These are phyloP conservation scores for Squalus acanthias DNA, from an alignment of 2,797 vertebrate genomes.

Conservation along the genomic window DNA sequence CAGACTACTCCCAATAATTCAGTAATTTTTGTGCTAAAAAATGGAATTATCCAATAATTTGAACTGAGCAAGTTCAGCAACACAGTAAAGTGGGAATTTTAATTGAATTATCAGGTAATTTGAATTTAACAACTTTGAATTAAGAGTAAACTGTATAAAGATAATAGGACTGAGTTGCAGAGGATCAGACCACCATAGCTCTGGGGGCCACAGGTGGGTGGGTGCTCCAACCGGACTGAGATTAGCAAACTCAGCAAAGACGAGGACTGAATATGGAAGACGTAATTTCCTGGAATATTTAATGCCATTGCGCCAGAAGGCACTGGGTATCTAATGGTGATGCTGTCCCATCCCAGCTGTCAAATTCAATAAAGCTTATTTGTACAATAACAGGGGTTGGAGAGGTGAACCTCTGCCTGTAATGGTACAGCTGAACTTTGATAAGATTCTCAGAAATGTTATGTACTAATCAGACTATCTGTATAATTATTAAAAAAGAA, in stretches of 20 bases:
- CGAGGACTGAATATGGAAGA: background rate
- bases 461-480: background rate
- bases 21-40: too few species aligned
- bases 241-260: background rate
- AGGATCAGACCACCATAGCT: too few species aligned
- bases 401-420: background rate
- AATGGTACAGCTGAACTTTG: background rate
- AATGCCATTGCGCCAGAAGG: background rate
- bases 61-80: too few species aligned
- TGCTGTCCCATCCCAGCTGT: background rate
- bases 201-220: too few species aligned
- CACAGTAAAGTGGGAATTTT: too few species aligned
- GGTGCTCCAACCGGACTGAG: background rate
- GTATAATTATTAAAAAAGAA: background rate
- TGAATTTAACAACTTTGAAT: too few species aligned
- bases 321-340: background rate
- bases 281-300: background rate
- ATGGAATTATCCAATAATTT: too few species aligned
- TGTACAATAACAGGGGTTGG: background rate
- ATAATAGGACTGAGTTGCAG: too few species aligned
- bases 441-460: background rate
- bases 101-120: too few species aligned
- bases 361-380: background rate
- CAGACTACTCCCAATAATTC: too few species aligned
- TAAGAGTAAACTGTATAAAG: too few species aligned